Evolutionary conservation across 2,888 invertebrate genomes (phyloP).

Genomic region (Anorthoa munda): DNA sequence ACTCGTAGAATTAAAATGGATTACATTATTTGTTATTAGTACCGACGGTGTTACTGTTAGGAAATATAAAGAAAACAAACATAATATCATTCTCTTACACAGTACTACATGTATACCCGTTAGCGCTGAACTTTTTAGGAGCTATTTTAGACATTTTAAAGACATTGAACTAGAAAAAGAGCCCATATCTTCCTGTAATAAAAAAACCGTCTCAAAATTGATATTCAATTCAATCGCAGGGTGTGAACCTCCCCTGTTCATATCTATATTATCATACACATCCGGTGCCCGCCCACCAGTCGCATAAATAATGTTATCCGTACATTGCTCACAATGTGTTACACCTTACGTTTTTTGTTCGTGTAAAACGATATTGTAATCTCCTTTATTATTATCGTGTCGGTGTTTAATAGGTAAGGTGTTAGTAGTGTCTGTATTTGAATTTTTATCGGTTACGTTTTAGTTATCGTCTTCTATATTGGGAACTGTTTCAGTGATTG

Average conservation of each 20-base stretch:
- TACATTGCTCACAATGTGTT: constrained; percentile 58
- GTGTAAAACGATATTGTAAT: constrained; percentile 67
- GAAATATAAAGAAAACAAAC: background rate
- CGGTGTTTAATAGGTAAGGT: constrained; percentile 40
- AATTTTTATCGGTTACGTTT: constrained; percentile 9
- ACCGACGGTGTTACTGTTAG: background rate
- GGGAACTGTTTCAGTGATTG: background rate
- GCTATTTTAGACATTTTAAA: background rate
- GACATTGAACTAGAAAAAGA: background rate
- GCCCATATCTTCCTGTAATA: background rate
- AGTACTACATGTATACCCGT: background rate
- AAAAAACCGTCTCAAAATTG: constrained; percentile 8
- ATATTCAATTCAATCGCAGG: constrained; percentile 29
- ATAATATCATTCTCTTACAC: background rate
- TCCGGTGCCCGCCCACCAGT: constrained; percentile 72
- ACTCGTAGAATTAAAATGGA: constrained; percentile 2
- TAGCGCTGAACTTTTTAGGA: background rate
- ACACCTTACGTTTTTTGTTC: constrained; percentile 62
- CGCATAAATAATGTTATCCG: constrained; percentile 66
- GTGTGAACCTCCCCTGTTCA: constrained; percentile 53
- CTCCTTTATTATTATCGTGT: constrained; percentile 24
- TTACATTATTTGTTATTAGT: constrained; percentile 2
- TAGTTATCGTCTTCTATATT: background rate
- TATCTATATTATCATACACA: constrained; percentile 69
- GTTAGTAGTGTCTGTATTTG: constrained; percentile 7